Base-by-base conservation (phyloP, 1,140 invertebrate species). In the Ceratosolen solmsi region DNA sequence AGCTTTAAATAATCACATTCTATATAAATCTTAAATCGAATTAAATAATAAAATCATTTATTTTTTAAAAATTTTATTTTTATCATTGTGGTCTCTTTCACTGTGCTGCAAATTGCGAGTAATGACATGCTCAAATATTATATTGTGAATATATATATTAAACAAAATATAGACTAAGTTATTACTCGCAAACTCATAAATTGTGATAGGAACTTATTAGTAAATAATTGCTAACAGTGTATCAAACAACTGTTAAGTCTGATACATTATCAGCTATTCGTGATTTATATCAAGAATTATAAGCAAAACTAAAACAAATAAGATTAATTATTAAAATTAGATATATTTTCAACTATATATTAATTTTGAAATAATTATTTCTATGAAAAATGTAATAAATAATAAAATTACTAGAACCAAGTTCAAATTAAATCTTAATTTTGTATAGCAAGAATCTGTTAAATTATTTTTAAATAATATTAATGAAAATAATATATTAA, bases 141-240 rank as follows among this genome's bases (percentile, higher is more conserved):
- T 36, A 82, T 60, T 82, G 80, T 82, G 73, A 76, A 82, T 82
- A 71, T 77, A 76, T n/a, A 73, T 54, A 54, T 54, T 8, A 49
- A 58, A 46, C 41, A 30, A 71, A 71, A 56, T 77, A 72, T 36
- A 36, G 68, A 82, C 41, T 68, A 82, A 60, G 68, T 82, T 20
- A 60, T 82, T 82, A 38, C 73, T 82, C 60, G 73, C 51, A 82
- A 82, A 77, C 49, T 36, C 56, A 78, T 41, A 30, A 82, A 78
- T 78, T 82, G 80, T 82, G 56, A 82, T 82, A 82, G 80, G 30
- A 82, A 77, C 25, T 78, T 82, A 68, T 82, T 82, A 82, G 65
- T 82, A 56, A 60, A 11, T 78, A 71, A 76, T 76, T 49, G 30
- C 33, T 73, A 46, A 30, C 60, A 46, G 56, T 51, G n/a, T 72